Percentiles rank a stretch among this genome's conserved stretches.
phyloP scores from a whole-genome alignment of 2,797 vertebrate genomes.

The Rhynchotus rufescens region DNA sequence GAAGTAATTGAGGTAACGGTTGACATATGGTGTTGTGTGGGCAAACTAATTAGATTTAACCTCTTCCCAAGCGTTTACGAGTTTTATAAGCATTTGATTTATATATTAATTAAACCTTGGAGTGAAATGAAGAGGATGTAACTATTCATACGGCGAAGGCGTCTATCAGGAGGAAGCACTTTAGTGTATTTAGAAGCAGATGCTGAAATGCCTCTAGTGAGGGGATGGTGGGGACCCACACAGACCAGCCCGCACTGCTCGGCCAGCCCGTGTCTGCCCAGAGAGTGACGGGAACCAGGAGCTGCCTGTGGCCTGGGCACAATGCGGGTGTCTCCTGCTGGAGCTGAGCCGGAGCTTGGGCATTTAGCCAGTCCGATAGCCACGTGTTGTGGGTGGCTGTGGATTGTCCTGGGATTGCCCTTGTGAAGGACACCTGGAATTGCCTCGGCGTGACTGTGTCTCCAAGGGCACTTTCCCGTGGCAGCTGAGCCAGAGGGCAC shows the following conservation, averaged over 20 bases:
- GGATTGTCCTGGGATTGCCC: background rate
- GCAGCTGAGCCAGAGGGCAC: background rate
- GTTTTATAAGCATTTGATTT: slow-evolving; percentile 75
- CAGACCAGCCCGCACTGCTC: background rate
- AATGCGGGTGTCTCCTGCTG: background rate
- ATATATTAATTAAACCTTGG: slow-evolving; percentile 80
- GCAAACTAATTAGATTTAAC: slow-evolving; percentile 82
- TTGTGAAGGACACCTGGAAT: background rate
- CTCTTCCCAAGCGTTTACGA: slow-evolving; percentile 75
- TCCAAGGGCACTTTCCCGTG: background rate
- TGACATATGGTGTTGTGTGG: slow-evolving; percentile 79
- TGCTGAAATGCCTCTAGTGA: background rate
- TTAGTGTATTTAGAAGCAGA: slow-evolving; percentile 30
- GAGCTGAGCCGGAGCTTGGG: background rate
- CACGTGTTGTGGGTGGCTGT: background rate
- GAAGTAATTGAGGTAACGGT: slow-evolving; percentile 76
- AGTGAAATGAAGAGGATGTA: slow-evolving; percentile 70
- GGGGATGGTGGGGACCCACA: background rate
- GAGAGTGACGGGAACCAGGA: background rate
- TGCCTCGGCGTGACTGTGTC: background rate
- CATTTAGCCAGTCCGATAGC: background rate
- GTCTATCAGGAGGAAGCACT: slow-evolving; percentile 22
- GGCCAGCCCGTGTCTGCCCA: background rate
- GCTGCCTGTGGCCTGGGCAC: background rate
- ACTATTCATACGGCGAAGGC: slow-evolving; percentile 51